Conservation (phyloP, 2,113 vertebrate species). For the Glaucomys volans region DNA sequence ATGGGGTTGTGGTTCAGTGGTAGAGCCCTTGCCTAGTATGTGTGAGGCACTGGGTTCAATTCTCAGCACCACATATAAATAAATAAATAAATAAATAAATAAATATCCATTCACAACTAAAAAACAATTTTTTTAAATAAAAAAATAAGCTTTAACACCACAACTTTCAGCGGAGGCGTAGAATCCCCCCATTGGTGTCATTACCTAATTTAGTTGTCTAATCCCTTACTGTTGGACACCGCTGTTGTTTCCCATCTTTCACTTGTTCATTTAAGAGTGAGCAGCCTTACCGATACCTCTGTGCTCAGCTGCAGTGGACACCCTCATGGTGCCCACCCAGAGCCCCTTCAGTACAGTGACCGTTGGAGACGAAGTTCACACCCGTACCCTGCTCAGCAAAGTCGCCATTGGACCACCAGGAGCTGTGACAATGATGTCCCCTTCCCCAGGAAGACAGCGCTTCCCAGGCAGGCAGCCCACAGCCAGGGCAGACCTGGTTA, state of each 20-base stretch:
- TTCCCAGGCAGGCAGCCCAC: neutral
- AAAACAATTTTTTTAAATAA: no score
- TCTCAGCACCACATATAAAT: no score
- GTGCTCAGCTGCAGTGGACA: no score
- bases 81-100: no score
- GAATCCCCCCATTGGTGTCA: neutral
- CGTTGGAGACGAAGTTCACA: neutral
- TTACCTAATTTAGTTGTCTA: neutral
- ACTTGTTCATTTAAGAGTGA: neutral
- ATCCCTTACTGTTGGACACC: neutral
- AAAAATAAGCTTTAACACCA: neutral
- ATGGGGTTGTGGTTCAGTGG: no score
- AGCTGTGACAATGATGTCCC: no score
- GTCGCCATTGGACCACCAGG: neutral
- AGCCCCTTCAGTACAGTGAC: neutral
- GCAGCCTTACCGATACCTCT: neutral
- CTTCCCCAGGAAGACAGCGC: neutral
- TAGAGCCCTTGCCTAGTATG: no score
- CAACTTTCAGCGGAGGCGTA: neutral
- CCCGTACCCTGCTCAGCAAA: neutral
- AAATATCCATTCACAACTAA: no score
- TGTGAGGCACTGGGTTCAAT: no score
- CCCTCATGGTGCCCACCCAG: no score
- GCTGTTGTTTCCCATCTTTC: neutral
- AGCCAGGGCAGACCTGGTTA: no score